Evolutionary conservation across 1,140 invertebrate species (phyloP).

Genomic region (Neodiprion lecontei): DNA sequence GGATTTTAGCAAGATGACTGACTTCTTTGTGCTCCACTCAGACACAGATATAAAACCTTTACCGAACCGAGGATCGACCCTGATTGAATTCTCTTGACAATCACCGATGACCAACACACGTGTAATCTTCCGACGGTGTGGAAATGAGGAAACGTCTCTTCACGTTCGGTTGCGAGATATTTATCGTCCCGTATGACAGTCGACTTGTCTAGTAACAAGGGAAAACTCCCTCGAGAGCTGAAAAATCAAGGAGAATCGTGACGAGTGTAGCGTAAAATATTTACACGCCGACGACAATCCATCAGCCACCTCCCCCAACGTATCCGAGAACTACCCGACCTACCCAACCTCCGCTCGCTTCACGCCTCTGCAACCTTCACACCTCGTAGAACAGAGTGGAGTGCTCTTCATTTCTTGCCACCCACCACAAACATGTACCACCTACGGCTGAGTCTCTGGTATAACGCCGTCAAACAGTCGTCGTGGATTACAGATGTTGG

Average conservation of each 20-base stretch:
- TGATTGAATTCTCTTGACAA: too few relatives aligned
- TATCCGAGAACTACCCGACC: constrained; percentile 22
- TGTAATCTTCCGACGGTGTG: too few relatives aligned
- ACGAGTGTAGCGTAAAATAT: constrained; percentile 52
- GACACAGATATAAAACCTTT: too few relatives aligned
- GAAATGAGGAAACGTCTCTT: too few relatives aligned
- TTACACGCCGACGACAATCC: constrained; percentile 50
- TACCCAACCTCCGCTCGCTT: constrained; percentile 38
- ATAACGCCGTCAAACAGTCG: neutral
- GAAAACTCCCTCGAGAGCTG: constrained; percentile 11
- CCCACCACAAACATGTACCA: constrained; percentile 12
- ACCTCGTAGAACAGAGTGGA: constrained; percentile 43
- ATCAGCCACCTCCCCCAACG: constrained; percentile 32
- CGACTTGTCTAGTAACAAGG: too few relatives aligned
- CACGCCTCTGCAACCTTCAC: constrained; percentile 42
- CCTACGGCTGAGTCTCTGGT: neutral
- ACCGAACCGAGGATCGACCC: too few relatives aligned
- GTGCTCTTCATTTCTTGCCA: constrained; percentile 46
- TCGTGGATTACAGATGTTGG: neutral
- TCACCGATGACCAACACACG: too few relatives aligned
- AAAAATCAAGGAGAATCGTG: constrained; percentile 41
- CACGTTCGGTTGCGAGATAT: too few relatives aligned
- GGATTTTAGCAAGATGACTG: too few relatives aligned
- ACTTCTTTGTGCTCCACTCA: too few relatives aligned
- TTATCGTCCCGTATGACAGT: too few relatives aligned